A percentile compares a stretch with the other conserved stretches of the same genome.
These are phyloP conservation scores for Odontocolon sp. DNA, from an alignment of 2,888 invertebrate genomes.

Conservation along the genomic window DNA sequence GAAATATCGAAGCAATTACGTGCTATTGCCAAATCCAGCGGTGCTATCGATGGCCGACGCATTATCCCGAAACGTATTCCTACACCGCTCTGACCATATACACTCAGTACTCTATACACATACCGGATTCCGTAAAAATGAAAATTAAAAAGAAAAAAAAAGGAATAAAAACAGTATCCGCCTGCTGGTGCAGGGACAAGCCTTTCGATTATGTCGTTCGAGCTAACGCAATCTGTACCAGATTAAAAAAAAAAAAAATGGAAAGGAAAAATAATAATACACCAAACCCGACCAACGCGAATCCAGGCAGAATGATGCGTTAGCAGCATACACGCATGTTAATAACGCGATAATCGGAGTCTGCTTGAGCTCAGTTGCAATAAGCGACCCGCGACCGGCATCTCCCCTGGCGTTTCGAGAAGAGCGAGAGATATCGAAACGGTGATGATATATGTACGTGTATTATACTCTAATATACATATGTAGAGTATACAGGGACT, in stretches of 20 bases:
- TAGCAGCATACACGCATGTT: constrained; percentile 1
- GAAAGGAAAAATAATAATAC: background rate
- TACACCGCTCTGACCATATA: constrained; percentile 10
- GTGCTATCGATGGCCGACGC: constrained; percentile 73
- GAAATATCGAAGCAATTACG: constrained; percentile 79
- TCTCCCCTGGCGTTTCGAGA: constrained; percentile 45
- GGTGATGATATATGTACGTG: background rate
- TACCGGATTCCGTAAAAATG: background rate
- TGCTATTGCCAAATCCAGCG: constrained; percentile 77
- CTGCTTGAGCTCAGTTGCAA: constrained; percentile 5
- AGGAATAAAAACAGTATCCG: background rate
- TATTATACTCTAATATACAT: constrained; percentile 8
- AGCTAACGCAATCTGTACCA: background rate
- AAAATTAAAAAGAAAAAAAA: constrained; percentile 12
- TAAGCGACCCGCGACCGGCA: constrained; percentile 71
- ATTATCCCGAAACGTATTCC: constrained; percentile 72
- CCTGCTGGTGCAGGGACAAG: background rate
- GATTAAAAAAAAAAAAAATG: background rate
- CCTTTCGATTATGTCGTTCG: background rate
- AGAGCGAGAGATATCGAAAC: constrained; percentile 28
- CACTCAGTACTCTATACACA: background rate
- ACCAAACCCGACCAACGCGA: background rate
- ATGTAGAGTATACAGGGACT: background rate
- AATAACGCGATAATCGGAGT: constrained; percentile 45
- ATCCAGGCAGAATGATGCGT: background rate